Evolutionary conservation across 1,140 invertebrate species (phyloP).

Genomic region (Hydropsyche tenuis): DNA sequence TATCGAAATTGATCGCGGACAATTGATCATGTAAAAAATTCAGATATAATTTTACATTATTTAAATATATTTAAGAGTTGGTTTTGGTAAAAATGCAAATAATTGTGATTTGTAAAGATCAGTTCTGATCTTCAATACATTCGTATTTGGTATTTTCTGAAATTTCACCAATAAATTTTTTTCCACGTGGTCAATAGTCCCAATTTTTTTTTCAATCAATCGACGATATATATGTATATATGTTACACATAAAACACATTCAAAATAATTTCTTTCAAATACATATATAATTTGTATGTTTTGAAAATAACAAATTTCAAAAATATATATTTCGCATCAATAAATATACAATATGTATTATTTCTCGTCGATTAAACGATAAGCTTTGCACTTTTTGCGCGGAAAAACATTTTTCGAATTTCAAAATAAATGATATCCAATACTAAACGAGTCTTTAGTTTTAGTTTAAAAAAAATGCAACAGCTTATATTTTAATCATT

Average conservation of each 20-base stretch:
- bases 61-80: too few species aligned
- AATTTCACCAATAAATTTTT: too few species aligned
- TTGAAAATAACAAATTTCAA: conserved; percentile 8
- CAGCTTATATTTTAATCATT: background rate
- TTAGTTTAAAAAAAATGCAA: background rate
- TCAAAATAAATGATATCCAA: too few species aligned
- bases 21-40: too few species aligned
- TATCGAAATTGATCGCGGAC: too few species aligned
- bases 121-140: too few species aligned
- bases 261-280: background rate
- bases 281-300: conserved; percentile 5
- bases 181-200: too few species aligned
- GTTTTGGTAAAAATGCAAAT: too few species aligned
- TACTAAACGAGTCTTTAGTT: too few species aligned
- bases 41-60: too few species aligned
- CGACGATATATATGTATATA: background rate
- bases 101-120: too few species aligned
- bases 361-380: background rate
- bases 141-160: too few species aligned
- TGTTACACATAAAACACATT: background rate
- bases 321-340: conserved; percentile 19
- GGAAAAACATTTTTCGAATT: background rate
- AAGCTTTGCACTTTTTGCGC: conserved; percentile 3
- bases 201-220: background rate
- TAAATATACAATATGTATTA: conserved; percentile 20